Conservation (phyloP, 2,888 invertebrate genomes). For the Drosophila rubida region DNA sequence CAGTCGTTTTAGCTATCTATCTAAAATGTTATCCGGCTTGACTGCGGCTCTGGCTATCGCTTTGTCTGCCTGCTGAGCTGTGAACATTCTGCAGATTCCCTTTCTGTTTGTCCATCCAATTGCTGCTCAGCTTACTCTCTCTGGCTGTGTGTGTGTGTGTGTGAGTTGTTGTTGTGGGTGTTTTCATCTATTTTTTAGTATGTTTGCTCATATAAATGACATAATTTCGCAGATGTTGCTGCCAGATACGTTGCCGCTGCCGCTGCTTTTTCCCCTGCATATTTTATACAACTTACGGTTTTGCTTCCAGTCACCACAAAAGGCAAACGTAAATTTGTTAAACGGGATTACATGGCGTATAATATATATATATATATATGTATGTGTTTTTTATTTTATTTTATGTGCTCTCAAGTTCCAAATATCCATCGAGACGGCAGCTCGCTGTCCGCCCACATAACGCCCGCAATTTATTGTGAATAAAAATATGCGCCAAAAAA, state of each 20-base stretch:
- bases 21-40: conserved; percentile 43
- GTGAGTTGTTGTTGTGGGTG: conserved; percentile 33
- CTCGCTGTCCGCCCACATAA: background rate
- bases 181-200: conserved; percentile 74
- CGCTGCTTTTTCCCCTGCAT: conserved; percentile 48
- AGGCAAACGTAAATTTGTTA: conserved; percentile 72
- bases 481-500: conserved; percentile 2
- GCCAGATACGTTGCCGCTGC: conserved; percentile 47
- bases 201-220: conserved; percentile 79
- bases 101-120: conserved; percentile 68
- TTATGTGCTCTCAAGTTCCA: conserved; percentile 57
- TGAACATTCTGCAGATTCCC: conserved; percentile 61
- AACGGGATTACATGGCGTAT: conserved; percentile 69
- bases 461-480: conserved; percentile 26
- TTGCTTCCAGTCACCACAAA: conserved; percentile 57
- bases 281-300: conserved; percentile 67
- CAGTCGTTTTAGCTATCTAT: conserved; percentile 40
- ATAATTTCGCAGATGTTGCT: conserved; percentile 77
- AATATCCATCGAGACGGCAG: conserved; percentile 19
- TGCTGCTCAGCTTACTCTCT: conserved; percentile 23
- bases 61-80: conserved; percentile 58
- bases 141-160: too few relatives aligned
- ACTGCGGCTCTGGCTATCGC: conserved; percentile 20
- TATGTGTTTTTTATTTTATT: conserved; percentile 49
- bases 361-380: conserved; percentile 51